Evolutionary conservation across 2,113 vertebrate species (phyloP).

Genomic region (Coregonus clupeaformis): DNA sequence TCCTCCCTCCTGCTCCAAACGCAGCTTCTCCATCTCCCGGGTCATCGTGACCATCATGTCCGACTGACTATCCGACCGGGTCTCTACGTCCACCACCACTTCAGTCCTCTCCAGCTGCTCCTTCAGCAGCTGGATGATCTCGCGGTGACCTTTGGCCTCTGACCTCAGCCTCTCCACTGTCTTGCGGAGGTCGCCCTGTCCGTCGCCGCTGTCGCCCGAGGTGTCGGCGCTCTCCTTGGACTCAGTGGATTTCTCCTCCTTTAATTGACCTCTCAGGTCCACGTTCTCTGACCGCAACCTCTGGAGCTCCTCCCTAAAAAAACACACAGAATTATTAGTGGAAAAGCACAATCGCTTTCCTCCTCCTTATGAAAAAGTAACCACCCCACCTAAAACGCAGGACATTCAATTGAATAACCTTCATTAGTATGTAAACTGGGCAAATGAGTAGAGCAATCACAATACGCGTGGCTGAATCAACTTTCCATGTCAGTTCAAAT

Average conservation of each 20-base stretch:
- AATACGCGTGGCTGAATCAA: no score
- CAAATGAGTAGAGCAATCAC: no score
- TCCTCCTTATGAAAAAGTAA: not conserved
- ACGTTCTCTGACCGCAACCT: constrained; percentile 59
- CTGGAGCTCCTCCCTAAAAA: constrained; percentile 62
- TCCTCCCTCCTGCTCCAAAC: constrained; percentile 62
- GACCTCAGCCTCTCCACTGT: constrained; percentile 69
- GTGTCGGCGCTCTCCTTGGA: constrained; percentile 73
- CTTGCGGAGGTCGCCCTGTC: constrained; percentile 70
- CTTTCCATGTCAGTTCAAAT: no score
- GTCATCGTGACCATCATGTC: constrained; percentile 42
- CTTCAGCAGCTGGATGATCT: constrained; percentile 65
- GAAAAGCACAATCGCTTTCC: not conserved
- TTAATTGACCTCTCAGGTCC: constrained; percentile 63
- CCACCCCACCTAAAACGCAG: no score
- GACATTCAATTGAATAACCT: no score
- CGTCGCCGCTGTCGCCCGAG: constrained; percentile 72
- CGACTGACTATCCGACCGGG: constrained; percentile 39
- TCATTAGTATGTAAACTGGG: no score
- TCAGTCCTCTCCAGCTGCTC: constrained; percentile 61
- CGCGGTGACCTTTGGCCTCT: constrained; percentile 64
- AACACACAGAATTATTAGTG: not conserved
- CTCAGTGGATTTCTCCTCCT: constrained; percentile 70
- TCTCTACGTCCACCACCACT: constrained; percentile 22
- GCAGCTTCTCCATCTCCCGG: constrained; percentile 48